These are phyloP conservation scores for Pseudococcus jackbeardsleyi DNA, from an alignment of 2,888 invertebrate genomes.

Conservation along the genomic window DNA sequence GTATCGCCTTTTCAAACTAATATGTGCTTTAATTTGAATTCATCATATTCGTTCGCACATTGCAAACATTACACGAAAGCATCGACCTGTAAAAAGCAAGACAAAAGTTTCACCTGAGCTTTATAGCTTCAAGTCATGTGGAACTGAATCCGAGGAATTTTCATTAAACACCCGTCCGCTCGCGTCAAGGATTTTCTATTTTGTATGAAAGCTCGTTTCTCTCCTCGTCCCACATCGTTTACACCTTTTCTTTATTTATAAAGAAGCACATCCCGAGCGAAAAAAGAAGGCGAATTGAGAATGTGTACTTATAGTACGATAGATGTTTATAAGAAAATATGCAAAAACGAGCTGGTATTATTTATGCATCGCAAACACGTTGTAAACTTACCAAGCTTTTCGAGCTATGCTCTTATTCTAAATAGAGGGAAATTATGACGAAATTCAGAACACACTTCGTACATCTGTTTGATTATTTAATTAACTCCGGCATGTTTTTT, in stretches of 20 bases:
- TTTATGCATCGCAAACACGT: neutral
- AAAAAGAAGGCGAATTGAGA: conserved; percentile 47
- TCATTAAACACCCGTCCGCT: conserved; percentile 49
- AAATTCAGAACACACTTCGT: neutral
- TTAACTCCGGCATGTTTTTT: neutral
- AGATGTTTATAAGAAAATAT: neutral
- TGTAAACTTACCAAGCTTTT: neutral
- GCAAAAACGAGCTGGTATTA: conserved; percentile 20
- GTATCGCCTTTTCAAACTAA: conserved; percentile 43
- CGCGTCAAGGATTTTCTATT: conserved; percentile 16
- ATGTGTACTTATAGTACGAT: neutral
- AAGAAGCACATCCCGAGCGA: conserved; percentile 26
- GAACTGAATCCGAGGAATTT: conserved; percentile 59
- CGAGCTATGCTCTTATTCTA: neutral
- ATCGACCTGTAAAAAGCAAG: conserved; percentile 60
- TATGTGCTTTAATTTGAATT: conserved; percentile 56
- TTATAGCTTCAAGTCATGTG: conserved; percentile 61
- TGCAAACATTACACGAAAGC: conserved; percentile 50
- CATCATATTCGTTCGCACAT: conserved; percentile 45
- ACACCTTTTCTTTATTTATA: conserved; percentile 13
- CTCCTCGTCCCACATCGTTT: neutral
- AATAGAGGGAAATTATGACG: no score
- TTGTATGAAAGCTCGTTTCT: conserved; percentile 28
- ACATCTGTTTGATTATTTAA: conserved; percentile 1
- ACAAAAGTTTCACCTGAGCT: conserved; percentile 61